Conservation (phyloP, 2,888 invertebrate species). For the Lithophane leautieri region DNA sequence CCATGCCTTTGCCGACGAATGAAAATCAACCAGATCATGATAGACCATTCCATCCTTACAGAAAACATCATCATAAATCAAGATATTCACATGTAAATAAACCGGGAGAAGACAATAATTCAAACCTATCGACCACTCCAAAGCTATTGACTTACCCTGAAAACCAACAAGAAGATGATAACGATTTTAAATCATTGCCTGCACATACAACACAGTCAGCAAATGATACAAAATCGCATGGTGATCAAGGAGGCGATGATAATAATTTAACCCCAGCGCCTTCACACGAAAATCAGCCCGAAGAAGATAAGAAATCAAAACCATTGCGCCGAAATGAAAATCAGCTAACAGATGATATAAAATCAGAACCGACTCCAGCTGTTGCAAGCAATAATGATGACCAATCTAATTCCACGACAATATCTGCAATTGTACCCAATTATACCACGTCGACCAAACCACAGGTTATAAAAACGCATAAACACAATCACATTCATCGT, state of each 20-base stretch:
- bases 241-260: background rate
- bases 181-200: background rate
- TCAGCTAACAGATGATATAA: background rate
- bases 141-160: too few species aligned
- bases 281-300: background rate
- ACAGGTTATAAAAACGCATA: background rate
- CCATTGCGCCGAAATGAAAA: background rate
- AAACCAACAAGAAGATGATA: background rate
- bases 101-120: background rate
- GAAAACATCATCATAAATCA: background rate
- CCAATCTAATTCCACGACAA: background rate
- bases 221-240: background rate
- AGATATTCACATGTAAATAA: too few species aligned
- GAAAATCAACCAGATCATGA: background rate
- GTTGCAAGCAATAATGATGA: background rate
- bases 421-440: background rate
- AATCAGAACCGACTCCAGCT: background rate
- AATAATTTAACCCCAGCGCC: background rate
- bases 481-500: background rate
- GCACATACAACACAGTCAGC: background rate
- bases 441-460: background rate
- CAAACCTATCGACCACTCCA: background rate
- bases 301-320: background rate
- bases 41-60: background rate
- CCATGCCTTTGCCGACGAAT: too few species aligned